Evolutionary conservation across 1,140 invertebrate species (phyloP), one percentile per base, ranked within the genome.

Genomic region (Drosophila pandora): DNA sequence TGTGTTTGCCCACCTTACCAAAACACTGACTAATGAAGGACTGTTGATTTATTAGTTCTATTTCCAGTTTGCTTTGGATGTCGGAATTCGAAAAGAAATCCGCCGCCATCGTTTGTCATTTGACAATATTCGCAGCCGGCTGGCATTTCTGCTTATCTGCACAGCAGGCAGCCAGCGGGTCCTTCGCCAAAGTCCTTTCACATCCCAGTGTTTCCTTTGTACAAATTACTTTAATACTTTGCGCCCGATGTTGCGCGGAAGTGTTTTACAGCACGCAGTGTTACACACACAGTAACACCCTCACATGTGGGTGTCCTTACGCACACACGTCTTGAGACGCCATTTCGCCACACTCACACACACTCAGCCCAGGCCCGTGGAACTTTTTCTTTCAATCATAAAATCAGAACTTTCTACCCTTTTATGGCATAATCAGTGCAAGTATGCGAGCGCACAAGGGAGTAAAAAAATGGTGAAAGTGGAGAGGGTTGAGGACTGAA

Each of bases 181-280:
- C 23, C 57, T 25, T 21, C 17, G 17, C 8, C 17, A 21, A 47
- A 57, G 43, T 47, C 37, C 41, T 30, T 13, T 49, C 13, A 17
- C 28, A 58, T 41, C 41, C 49, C 52, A 39, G n/a, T 22, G 74
- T 59, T 77, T 77, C 73, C 55, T 30, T 30, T 58, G 64, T 82
- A 88, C 84, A 88, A 88, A 88, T 88, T 89, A 83, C 84, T 88
- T 83, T 75, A 88, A 88, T 76, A 88, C 83, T 83, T 87, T 88
- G 76, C 79, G 83, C 82, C 70, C 64, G 65, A 72, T 83, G 82
- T 76, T 83, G 61, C 75, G 67, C 71, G 79, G 67, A 87, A 87
- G 71, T 88, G 75, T 79, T 79, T 72, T 65, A 72, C 74, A 81
- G 56, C 81, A 47, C 76, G 34, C 34, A 37, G 34, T 37, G 34